phyloP scores from a whole-genome alignment of 2,113 vertebrate species.

The Callorhinus ursinus region DNA sequence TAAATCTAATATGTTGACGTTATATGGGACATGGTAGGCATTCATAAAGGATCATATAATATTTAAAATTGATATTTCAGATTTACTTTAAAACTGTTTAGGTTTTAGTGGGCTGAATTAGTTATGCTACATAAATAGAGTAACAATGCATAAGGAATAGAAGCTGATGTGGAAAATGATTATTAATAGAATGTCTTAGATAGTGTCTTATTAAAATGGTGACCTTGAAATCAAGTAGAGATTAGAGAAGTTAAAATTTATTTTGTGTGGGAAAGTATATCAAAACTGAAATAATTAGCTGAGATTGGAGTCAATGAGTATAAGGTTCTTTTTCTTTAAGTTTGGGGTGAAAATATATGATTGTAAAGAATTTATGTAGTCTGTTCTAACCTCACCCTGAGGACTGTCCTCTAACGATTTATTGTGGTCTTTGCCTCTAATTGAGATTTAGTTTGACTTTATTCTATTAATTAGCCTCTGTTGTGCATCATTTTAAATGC shows the following conservation, averaged over 20 bases:
- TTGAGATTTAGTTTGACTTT: slow-evolving; percentile 36
- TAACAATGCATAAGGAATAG: not conserved
- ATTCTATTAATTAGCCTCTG: not conserved
- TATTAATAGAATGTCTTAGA: not conserved
- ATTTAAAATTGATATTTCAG: not conserved
- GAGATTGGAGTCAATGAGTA: not conserved
- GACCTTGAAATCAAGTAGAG: not conserved
- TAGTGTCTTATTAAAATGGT: slow-evolving; percentile 15
- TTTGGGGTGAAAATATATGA: not conserved
- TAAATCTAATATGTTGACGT: not conserved
- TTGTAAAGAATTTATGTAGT: not conserved
- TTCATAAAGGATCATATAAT: not conserved
- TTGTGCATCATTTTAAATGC: slow-evolving; percentile 31
- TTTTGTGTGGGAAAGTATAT: not conserved
- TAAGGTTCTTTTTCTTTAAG: not conserved
- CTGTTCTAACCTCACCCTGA: not conserved
- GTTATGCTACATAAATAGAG: not conserved
- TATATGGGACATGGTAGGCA: not conserved
- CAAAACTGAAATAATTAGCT: slow-evolving; percentile 44
- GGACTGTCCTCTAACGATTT: not conserved
- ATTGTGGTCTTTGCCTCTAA: slow-evolving; percentile 5
- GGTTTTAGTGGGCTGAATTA: not conserved
- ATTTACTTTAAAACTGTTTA: not conserved
- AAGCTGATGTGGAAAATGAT: not conserved
- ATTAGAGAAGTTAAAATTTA: not conserved